A percentile compares a stretch with the other conserved stretches of the same genome.
Evolutionary conservation across 2,797 vertebrate genomes (phyloP).

Genomic region (Rhinoraja longicauda): DNA sequence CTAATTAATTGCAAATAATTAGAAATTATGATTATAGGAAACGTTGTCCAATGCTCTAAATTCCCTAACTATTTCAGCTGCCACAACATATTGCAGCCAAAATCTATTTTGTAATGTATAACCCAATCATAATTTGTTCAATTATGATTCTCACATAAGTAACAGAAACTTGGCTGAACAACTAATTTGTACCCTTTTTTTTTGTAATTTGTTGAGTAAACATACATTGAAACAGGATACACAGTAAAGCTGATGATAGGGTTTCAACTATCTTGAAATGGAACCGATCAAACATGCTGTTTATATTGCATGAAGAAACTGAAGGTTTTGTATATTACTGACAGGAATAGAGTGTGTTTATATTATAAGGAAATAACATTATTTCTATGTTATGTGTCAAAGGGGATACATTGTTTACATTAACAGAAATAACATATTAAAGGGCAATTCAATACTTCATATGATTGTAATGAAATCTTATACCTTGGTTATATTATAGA

Average conservation of each 20-base stretch:
- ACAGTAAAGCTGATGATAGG: not conserved
- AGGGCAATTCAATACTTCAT: constrained; percentile 17
- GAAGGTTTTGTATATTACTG: not conserved
- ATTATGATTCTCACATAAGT: not conserved
- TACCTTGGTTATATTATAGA: not conserved
- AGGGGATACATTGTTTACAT: constrained; percentile 19
- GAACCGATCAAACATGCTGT: not conserved
- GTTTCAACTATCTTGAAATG: not conserved
- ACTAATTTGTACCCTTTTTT: not conserved
- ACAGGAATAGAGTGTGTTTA: constrained; percentile 3
- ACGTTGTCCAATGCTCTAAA: not conserved
- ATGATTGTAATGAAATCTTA: not conserved
- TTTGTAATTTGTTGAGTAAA: not conserved
- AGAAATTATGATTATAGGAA: not conserved
- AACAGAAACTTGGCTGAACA: not conserved
- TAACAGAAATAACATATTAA: constrained; percentile 15
- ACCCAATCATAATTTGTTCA: not conserved
- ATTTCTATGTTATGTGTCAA: not conserved
- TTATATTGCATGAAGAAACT: not conserved
- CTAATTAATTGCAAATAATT: not conserved
- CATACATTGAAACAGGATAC: not conserved
- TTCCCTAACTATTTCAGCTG: not conserved
- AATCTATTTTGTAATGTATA: not conserved
- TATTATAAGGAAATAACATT: constrained; percentile 17
- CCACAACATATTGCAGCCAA: not conserved